Evolutionary conservation across 1,140 invertebrate genomes (phyloP).

Genomic region (Leptinotarsa undecemlineata): DNA sequence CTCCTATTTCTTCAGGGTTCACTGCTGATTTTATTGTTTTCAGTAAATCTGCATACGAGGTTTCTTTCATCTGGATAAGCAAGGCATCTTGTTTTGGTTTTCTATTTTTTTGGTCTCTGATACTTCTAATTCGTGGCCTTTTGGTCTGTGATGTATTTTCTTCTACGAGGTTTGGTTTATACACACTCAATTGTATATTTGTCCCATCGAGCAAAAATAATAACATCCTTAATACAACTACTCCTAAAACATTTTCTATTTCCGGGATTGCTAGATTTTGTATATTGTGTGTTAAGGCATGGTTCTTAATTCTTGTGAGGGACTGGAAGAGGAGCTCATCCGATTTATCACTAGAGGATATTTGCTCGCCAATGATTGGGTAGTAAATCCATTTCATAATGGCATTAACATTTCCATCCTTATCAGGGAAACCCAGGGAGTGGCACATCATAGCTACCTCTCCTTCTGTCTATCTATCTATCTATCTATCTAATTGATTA

Average conservation of each 20-base stretch:
- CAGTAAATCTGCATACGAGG: slow-evolving; percentile 6
- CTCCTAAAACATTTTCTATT: background rate
- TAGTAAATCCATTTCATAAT: too few relatives aligned
- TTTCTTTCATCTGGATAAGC: background rate
- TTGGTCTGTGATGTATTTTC: too few relatives aligned
- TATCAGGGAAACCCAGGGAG: too few relatives aligned
- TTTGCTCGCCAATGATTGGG: too few relatives aligned
- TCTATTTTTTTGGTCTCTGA: background rate
- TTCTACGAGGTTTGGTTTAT: background rate
- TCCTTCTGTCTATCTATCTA: too few relatives aligned
- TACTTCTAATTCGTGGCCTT: too few relatives aligned
- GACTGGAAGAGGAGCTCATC: too few relatives aligned
- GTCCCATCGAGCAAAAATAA: slow-evolving; percentile 1
- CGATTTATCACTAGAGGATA: too few relatives aligned
- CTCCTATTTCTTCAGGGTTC: slow-evolving; percentile 10
- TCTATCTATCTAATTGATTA: too few relatives aligned
- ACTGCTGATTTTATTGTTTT: background rate
- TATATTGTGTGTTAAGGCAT: background rate
- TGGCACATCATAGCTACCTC: too few relatives aligned
- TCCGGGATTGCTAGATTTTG: background rate
- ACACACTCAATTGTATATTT: background rate
- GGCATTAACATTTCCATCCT: too few relatives aligned
- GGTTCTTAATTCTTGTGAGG: too few relatives aligned
- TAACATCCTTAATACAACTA: slow-evolving; percentile 1
- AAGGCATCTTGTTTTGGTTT: background rate